These are phyloP conservation scores for Xenentodon cancila DNA, from an alignment of 2,797 vertebrate genomes.

Conservation along the genomic window DNA sequence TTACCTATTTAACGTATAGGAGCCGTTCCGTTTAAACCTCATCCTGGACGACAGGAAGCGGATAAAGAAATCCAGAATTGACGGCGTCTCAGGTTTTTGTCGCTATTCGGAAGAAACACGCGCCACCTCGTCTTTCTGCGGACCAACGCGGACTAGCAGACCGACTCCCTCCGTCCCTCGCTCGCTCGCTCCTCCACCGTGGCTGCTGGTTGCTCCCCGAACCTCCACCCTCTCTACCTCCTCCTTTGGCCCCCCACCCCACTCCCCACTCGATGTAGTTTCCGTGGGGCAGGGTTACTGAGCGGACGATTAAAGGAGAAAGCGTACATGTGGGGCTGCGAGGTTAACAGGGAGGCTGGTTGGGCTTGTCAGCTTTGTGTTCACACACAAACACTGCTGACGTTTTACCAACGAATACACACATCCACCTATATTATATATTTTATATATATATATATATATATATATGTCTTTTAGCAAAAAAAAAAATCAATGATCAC, in stretches of 20 bases:
- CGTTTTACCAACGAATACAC: too few species aligned
- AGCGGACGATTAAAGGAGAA: slow-evolving; percentile 26
- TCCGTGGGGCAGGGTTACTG: slow-evolving; percentile 74
- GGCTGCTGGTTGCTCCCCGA: slow-evolving; percentile 35
- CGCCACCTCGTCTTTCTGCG: slow-evolving; percentile 22
- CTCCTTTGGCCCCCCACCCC: slow-evolving; percentile 13
- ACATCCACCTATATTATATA: too few species aligned
- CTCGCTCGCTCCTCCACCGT: slow-evolving; percentile 14
- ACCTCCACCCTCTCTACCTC: slow-evolving; percentile 44
- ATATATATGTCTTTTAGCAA: too few species aligned
- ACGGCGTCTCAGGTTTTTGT: slow-evolving; percentile 57
- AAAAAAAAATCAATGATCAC: too few species aligned
- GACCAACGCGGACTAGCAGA: slow-evolving; percentile 58
- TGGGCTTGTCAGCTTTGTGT: too few species aligned
- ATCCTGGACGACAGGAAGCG: slow-evolving; percentile 84
- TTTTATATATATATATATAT: too few species aligned
- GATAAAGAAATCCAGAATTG: slow-evolving; percentile 86
- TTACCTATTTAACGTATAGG: slow-evolving; percentile 89
- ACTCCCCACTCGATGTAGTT: slow-evolving; percentile 35
- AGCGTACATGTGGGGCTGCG: too few species aligned
- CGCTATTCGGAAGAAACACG: slow-evolving; percentile 46
- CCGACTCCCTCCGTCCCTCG: slow-evolving; percentile 33
- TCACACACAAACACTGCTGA: too few species aligned
- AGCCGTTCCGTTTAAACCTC: slow-evolving; percentile 89
- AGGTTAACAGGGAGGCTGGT: too few species aligned